These are phyloP conservation scores for Chironomus striatipennis DNA, from an alignment of 1,140 invertebrate species.

Conservation along the genomic window DNA sequence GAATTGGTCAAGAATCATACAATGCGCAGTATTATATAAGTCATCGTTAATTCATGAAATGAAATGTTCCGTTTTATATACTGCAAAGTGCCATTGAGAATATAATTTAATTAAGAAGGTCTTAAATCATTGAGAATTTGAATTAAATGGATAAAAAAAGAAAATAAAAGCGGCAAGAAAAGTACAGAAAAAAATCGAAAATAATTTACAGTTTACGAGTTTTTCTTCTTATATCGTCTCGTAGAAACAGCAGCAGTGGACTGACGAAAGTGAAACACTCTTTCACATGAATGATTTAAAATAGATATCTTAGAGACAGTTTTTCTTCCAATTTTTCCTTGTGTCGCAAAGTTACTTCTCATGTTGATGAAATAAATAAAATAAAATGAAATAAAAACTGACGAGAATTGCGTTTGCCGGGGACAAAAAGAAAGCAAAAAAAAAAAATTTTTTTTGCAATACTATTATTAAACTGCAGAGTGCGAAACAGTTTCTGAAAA, in stretches of 20 bases:
- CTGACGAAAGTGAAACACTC: neutral
- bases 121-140: too few species aligned
- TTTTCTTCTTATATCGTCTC: slow-evolving; percentile 14
- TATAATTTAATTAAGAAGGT: too few species aligned
- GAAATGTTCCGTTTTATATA: too few species aligned
- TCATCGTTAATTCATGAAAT: too few species aligned
- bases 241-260: neutral
- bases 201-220: too few species aligned
- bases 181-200: too few species aligned
- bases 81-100: too few species aligned
- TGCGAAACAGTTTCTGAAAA: neutral
- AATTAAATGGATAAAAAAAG: too few species aligned
- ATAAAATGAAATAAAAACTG: neutral
- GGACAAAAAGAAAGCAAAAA: neutral
- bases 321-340: neutral
- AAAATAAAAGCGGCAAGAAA: too few species aligned
- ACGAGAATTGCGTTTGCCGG: neutral
- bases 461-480: slow-evolving; percentile 13
- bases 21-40: too few species aligned
- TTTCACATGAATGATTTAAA: slow-evolving; percentile 6
- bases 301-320: slow-evolving; percentile 17
- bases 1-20: too few species aligned
- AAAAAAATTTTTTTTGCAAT: neutral
- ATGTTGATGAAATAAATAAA: neutral
- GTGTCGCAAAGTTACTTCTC: neutral